These are phyloP conservation scores for Mesochorus sp. DNA, from an alignment of 2,888 invertebrate species.

Conservation along the genomic window DNA sequence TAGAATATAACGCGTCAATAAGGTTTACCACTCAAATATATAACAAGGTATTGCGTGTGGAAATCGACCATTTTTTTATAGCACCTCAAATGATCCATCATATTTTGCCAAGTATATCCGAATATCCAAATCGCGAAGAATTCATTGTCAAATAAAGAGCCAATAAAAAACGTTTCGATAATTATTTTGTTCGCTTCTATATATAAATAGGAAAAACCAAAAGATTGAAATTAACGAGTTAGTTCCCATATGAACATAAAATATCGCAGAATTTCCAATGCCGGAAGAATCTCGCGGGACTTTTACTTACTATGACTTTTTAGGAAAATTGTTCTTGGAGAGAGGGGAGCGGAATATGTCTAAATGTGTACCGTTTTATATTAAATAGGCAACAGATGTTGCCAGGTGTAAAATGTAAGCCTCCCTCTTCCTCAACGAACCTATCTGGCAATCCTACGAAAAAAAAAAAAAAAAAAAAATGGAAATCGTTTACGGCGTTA, in stretches of 20 bases:
- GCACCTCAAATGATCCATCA: too few relatives aligned
- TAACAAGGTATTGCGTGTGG: background rate
- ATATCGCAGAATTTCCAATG: conserved; percentile 38
- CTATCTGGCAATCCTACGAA: background rate
- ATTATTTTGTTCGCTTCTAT: too few relatives aligned
- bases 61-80: background rate
- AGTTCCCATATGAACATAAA: too few relatives aligned
- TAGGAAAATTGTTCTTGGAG: conserved; percentile 77
- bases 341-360: too few relatives aligned
- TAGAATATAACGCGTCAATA: conserved; percentile 43
- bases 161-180: too few relatives aligned
- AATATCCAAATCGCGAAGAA: too few relatives aligned
- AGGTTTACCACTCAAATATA: conserved; percentile 20
- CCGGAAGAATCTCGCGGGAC: conserved; percentile 66
- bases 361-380: background rate
- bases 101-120: too few relatives aligned
- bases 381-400: conserved; percentile 75
- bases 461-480: conserved; percentile 22
- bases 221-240: too few relatives aligned
- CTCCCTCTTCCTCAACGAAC: conserved; percentile 11
- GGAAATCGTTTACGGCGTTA: conserved; percentile 37
- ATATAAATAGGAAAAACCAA: too few relatives aligned
- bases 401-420: conserved; percentile 69
- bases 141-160: too few relatives aligned
- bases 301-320: conserved; percentile 80